phyloP scores from a whole-genome alignment of 1,140 invertebrate genomes.

The Drosophila kurseongensis region DNA sequence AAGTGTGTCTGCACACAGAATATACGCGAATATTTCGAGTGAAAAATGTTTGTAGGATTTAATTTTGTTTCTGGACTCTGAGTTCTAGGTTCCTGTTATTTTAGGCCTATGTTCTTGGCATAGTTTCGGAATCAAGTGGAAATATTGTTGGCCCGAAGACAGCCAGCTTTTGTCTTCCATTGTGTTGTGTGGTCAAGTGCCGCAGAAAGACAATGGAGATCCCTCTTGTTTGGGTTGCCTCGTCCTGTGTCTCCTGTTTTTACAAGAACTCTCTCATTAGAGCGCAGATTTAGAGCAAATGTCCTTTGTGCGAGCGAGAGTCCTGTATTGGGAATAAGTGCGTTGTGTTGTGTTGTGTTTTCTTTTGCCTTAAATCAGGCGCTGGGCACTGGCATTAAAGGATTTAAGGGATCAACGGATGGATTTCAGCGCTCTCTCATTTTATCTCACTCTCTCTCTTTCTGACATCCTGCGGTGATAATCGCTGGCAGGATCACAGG shows the following conservation, averaged over 20 bases:
- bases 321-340: neutral
- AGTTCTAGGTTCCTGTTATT: constrained; percentile 22
- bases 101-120: constrained; percentile 44
- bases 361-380: constrained; percentile 46
- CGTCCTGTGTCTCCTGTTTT: constrained; percentile 7
- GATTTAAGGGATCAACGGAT: constrained; percentile 64
- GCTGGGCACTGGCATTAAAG: constrained; percentile 65
- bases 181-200: constrained; percentile 54
- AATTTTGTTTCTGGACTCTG: neutral
- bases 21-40: constrained; percentile 40
- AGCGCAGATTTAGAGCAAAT: constrained; percentile 67
- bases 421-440: constrained; percentile 13
- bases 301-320: constrained; percentile 9
- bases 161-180: constrained; percentile 19
- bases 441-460: neutral
- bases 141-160: constrained; percentile 27
- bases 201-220: constrained; percentile 23
- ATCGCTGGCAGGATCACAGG: constrained; percentile 35
- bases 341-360: constrained; percentile 26
- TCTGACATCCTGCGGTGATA: constrained; percentile 41
- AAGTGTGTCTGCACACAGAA: constrained; percentile 67
- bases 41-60: constrained; percentile 48
- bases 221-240: neutral
- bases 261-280: constrained; percentile 51
- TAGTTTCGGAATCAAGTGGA: constrained; percentile 62